Conservation (phyloP, 2,888 invertebrate genomes). For the Helicoverpa assulta region DNA sequence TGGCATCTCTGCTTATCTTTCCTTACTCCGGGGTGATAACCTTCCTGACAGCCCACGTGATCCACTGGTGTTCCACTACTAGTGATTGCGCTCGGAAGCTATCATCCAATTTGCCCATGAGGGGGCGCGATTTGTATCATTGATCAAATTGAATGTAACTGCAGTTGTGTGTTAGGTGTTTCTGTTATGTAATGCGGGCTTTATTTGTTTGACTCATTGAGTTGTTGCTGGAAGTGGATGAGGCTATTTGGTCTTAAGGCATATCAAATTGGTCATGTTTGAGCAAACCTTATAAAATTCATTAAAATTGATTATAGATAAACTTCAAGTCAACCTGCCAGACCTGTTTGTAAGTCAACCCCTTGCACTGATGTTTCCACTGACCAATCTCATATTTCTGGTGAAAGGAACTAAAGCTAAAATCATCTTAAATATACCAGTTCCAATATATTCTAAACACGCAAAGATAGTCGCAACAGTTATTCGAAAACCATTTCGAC, state of each 20-base stretch:
- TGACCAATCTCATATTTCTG: too few relatives aligned
- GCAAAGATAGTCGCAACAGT: slow-evolving; percentile 6
- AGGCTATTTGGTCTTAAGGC: not conserved
- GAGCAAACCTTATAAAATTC: too few relatives aligned
- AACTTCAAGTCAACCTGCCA: too few relatives aligned
- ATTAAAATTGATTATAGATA: too few relatives aligned
- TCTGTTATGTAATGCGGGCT: slow-evolving; percentile 15
- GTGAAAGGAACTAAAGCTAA: not conserved
- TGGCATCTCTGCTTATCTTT: too few relatives aligned
- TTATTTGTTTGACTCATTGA: slow-evolving; percentile 2
- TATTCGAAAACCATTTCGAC: slow-evolving; percentile 12
- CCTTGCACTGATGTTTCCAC: too few relatives aligned
- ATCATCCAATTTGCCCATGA: slow-evolving; percentile 73
- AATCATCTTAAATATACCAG: not conserved
- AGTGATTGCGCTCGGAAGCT: slow-evolving; percentile 70
- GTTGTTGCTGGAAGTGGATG: not conserved
- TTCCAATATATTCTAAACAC: slow-evolving; percentile 11
- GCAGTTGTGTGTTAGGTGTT: slow-evolving; percentile 29
- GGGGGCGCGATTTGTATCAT: slow-evolving; percentile 58
- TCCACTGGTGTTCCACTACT: slow-evolving; percentile 28
- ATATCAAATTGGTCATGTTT: not conserved
- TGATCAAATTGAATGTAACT: slow-evolving; percentile 54
- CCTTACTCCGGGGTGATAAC: too few relatives aligned
- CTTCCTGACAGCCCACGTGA: slow-evolving; percentile 31
- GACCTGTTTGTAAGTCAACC: too few relatives aligned